A percentile compares a stretch with the other conserved stretches of the same genome.
Conservation (phyloP, 2,113 vertebrate genomes). For the Vulpes lagopus region DNA sequence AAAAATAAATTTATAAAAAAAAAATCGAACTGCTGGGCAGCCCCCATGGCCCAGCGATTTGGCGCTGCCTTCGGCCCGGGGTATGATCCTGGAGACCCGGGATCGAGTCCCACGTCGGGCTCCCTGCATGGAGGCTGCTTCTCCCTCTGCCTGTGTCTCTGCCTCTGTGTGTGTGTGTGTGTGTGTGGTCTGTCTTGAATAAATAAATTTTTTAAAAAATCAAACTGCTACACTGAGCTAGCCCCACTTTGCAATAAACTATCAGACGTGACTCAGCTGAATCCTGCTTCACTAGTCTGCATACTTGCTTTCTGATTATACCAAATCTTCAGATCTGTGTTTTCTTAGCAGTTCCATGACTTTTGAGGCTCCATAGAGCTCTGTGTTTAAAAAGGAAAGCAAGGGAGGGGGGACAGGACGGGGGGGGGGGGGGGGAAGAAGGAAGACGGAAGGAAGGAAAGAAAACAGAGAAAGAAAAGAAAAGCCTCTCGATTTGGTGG, state of each 20-base stretch:
- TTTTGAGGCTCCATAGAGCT: not conserved
- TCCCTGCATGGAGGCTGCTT: no score
- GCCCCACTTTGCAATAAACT: not conserved
- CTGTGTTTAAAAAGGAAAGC: not conserved
- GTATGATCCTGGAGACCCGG: no score
- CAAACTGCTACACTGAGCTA: not conserved
- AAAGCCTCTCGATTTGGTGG: not conserved
- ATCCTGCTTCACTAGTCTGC: not conserved
- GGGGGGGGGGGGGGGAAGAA: fast-evolving
- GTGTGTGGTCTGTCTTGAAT: no score
- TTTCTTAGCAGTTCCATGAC: not conserved
- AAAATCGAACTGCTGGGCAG: no score
- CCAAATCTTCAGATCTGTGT: not conserved
- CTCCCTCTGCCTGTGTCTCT: no score
- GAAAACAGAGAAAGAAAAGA: fast-evolving
- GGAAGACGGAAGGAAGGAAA: fast-evolving
- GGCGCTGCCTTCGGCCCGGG: no score
- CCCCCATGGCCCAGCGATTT: no score
- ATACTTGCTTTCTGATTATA: not conserved
- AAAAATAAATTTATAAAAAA: no score
- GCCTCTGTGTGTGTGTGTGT: no score
- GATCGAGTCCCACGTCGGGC: no score
- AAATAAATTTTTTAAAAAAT: not conserved
- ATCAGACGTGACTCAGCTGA: not conserved
- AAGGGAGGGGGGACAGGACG: fast-evolving